Percentiles rank a stretch among this genome's conserved stretches.
Evolutionary conservation across 1,140 invertebrate species (phyloP).

Genomic region (Dreissena polymorpha): DNA sequence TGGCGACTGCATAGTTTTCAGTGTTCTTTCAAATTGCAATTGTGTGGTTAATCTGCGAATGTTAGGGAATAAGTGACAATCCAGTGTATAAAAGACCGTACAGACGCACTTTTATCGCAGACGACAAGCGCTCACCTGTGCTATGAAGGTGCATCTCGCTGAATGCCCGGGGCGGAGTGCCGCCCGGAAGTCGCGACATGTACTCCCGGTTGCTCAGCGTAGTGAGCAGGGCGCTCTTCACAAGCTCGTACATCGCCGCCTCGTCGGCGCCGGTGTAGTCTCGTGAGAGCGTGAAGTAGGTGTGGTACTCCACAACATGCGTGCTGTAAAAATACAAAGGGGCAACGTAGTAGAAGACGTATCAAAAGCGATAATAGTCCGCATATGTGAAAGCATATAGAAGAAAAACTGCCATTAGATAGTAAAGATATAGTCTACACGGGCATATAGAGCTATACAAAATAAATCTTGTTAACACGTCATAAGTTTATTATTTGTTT

Average conservation of each 20-base stretch:
- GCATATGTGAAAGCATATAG: background rate
- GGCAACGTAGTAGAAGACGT: background rate
- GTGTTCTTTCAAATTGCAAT: no score
- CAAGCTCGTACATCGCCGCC: constrained; percentile 47
- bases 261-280: constrained; percentile 53
- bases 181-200: constrained; percentile 59
- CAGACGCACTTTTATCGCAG: no score
- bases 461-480: no score
- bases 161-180: constrained; percentile 55
- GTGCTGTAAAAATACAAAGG: background rate
- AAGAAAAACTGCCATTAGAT: background rate
- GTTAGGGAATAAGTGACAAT: no score
- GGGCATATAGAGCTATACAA: no score
- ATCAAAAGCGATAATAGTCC: background rate
- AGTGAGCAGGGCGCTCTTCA: constrained; percentile 53
- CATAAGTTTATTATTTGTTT: no score
- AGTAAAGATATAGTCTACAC: no score
- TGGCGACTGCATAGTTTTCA: no score
- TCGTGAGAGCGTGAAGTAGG: constrained; percentile 53
- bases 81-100: no score
- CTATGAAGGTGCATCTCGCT: constrained; percentile 60
- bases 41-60: no score
- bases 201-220: constrained; percentile 53
- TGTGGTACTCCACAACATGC: constrained; percentile 55
- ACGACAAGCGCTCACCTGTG: constrained; percentile 56